Evolutionary conservation across 2,113 vertebrate species (phyloP).

Genomic region (Chelonoidis abingdonii): DNA sequence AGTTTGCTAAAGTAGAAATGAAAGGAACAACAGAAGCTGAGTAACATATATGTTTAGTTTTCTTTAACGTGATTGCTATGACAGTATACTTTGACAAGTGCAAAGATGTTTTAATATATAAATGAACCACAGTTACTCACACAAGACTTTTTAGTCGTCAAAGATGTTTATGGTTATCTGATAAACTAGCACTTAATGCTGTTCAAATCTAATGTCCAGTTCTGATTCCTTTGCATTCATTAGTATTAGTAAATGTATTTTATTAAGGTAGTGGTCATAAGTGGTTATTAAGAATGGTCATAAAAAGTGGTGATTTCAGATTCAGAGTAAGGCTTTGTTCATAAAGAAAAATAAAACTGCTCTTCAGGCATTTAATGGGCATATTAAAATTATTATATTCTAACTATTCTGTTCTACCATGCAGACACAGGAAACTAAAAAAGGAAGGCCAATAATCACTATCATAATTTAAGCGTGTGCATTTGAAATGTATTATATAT

Average conservation of each 20-base stretch:
- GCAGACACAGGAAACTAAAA: background rate
- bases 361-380: background rate
- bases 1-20: background rate
- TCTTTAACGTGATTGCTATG: rapidly evolving
- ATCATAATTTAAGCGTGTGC: background rate
- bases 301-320: background rate
- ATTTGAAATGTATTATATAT: background rate
- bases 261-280: background rate
- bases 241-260: background rate
- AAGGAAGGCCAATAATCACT: background rate
- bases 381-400: background rate
- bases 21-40: background rate
- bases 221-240: background rate
- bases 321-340: background rate
- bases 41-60: background rate
- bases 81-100: background rate
- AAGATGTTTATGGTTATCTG: background rate
- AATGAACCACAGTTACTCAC: background rate
- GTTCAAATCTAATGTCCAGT: background rate
- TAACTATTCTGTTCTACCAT: background rate
- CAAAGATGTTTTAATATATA: background rate
- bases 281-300: background rate
- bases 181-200: background rate
- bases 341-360: background rate
- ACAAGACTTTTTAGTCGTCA: background rate